These are phyloP conservation scores for Oostethus manadensis DNA, from an alignment of 2,113 vertebrate species.

Conservation along the genomic window DNA sequence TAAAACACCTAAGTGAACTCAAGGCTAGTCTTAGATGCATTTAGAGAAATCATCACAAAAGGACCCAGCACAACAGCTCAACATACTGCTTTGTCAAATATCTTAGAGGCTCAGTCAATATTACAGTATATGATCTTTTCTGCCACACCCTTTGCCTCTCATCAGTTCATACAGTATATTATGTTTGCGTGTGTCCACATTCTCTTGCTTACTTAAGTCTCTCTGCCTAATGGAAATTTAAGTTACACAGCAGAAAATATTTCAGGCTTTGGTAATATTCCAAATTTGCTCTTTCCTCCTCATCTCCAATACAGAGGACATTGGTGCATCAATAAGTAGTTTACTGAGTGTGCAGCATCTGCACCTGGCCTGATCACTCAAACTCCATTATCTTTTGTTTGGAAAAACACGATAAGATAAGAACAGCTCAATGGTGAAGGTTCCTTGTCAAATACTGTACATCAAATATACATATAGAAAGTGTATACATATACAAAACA, in stretches of 20 bases:
- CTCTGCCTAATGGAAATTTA: background rate
- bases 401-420: no score
- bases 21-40: background rate
- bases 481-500: no score
- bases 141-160: conserved; percentile 2
- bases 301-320: background rate
- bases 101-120: background rate
- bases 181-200: conserved; percentile 2
- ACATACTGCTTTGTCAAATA: background rate
- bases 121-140: background rate
- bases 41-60: background rate
- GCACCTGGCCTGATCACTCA: background rate
- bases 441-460: no score
- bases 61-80: conserved; percentile 1
- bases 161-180: background rate
- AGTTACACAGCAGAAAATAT: background rate
- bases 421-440: no score
- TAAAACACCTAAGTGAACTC: background rate
- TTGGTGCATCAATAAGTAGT: no score
- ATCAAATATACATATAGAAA: no score
- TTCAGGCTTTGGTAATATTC: conserved; percentile 2
- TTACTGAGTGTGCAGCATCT: background rate
- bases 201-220: background rate
- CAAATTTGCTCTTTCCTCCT: background rate
- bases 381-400: background rate